These are phyloP conservation scores for Odontomyia ornata DNA, from an alignment of 2,888 invertebrate genomes.

Conservation along the genomic window DNA sequence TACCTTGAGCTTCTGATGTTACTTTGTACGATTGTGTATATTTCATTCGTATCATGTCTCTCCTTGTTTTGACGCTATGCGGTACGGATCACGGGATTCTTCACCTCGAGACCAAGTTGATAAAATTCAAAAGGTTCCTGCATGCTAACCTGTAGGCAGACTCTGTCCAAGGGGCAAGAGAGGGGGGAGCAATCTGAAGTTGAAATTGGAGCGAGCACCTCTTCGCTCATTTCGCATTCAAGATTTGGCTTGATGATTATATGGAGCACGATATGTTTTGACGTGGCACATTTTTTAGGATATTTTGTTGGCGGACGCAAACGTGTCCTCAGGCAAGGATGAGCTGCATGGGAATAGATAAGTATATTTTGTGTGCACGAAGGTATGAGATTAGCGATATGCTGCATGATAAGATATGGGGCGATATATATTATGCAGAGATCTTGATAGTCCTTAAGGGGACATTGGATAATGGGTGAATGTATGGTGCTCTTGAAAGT, in stretches of 20 bases:
- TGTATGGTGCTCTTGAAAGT: no score
- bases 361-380: no score
- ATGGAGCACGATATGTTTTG: conserved; percentile 20
- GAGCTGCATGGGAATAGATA: no score
- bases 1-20: not conserved
- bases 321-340: no score
- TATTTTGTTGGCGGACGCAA: not conserved
- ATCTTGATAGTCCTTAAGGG: no score
- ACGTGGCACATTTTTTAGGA: not conserved
- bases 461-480: no score
- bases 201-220: not conserved
- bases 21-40: not conserved
- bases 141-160: not conserved
- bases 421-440: no score
- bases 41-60: no score
- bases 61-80: not conserved
- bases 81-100: not conserved
- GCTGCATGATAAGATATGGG: no score
- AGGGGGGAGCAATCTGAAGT: not conserved
- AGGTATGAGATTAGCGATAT: no score
- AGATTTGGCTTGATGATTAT: conserved; percentile 9
- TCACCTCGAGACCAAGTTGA: not conserved
- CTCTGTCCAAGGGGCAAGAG: no score
- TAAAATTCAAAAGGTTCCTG: not conserved
- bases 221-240: not conserved